phyloP scores from a whole-genome alignment of 2,797 vertebrate genomes.

The Anguilla marmorata region DNA sequence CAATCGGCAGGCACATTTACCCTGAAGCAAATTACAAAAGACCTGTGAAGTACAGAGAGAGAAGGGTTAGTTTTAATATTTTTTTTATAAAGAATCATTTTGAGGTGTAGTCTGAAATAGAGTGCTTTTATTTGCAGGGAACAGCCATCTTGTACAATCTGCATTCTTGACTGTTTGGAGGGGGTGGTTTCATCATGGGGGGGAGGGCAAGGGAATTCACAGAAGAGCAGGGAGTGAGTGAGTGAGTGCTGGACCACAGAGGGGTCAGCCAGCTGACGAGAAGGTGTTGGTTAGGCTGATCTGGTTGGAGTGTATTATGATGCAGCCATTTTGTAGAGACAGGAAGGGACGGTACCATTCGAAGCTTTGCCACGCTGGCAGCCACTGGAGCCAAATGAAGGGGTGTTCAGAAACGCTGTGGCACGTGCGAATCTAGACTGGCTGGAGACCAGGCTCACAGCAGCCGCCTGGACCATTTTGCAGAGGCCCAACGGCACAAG shows the following conservation, averaged over 20 bases:
- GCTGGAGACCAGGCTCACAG: neutral
- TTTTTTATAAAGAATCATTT: neutral
- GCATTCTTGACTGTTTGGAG: neutral
- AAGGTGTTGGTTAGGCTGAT: neutral
- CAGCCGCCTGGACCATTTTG: neutral
- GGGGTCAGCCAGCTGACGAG: neutral
- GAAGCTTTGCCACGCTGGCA: neutral
- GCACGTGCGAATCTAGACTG: neutral
- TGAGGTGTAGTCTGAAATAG: neutral
- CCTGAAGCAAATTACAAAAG: neutral
- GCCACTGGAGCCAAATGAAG: no score
- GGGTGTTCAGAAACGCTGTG: neutral
- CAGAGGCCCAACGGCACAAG: neutral
- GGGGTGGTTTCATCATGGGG: neutral
- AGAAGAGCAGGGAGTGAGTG: no score
- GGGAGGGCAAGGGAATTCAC: no score
- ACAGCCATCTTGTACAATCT: neutral
- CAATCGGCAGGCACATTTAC: neutral
- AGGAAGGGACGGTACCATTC: neutral
- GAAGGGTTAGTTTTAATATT: neutral
- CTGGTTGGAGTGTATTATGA: neutral
- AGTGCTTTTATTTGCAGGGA: neutral
- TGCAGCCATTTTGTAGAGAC: neutral
- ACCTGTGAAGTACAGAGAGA: neutral
- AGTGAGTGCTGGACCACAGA: neutral